Conservation (phyloP, 1,140 invertebrate species). For the Diuraphis noxia region DNA sequence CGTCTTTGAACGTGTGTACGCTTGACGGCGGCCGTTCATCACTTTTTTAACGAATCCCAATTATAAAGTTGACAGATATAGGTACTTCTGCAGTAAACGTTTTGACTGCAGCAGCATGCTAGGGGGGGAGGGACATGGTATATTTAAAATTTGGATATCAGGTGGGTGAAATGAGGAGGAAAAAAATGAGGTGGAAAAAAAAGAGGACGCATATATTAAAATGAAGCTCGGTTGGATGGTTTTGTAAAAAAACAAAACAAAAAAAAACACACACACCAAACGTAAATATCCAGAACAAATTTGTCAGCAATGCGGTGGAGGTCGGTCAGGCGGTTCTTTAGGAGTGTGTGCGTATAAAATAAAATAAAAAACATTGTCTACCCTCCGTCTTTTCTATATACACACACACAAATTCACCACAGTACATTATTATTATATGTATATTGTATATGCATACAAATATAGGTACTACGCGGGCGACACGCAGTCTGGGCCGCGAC, state of each 20-base stretch:
- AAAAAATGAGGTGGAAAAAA: not conserved
- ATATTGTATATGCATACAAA: not conserved
- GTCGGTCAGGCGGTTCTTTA: not conserved
- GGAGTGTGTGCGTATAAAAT: not conserved
- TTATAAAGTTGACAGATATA: conserved; percentile 25
- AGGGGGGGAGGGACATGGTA: not conserved
- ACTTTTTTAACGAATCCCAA: conserved; percentile 28
- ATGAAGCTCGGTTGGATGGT: not conserved
- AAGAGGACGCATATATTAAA: not conserved
- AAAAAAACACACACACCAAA: not conserved
- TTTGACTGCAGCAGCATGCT: not conserved
- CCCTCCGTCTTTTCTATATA: not conserved
- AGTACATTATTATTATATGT: not conserved
- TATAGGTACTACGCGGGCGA: conserved; percentile 1
- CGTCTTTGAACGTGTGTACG: not conserved
- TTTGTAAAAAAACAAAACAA: not conserved
- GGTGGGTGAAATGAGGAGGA: not conserved
- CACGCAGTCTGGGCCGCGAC: conserved; percentile 34
- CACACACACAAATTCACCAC: not conserved
- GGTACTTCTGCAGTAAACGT: not conserved
- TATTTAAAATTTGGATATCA: not conserved
- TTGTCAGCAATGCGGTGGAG: not conserved
- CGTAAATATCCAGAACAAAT: conserved; percentile 26
- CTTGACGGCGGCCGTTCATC: not conserved
- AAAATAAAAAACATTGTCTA: not conserved